These are phyloP conservation scores for Solea solea DNA, from an alignment of 2,113 vertebrate species.

Conservation along the genomic window DNA sequence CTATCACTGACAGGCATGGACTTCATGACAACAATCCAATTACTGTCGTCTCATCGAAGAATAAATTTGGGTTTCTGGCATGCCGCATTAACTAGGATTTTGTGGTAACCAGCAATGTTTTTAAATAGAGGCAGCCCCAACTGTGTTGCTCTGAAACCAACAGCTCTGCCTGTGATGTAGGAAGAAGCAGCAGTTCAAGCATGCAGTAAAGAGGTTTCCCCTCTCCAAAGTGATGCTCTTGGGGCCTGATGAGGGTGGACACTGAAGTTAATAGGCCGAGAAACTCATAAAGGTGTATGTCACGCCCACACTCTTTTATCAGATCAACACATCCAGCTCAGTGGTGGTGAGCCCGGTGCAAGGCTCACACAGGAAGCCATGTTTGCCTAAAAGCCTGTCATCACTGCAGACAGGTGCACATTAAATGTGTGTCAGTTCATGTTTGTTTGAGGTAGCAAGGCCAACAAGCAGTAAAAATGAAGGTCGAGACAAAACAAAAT, in stretches of 20 bases:
- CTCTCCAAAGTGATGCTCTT: background rate
- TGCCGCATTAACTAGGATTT: background rate
- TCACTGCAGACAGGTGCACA: conserved; percentile 12
- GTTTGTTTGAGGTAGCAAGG: conserved; percentile 33
- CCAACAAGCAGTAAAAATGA: conserved; percentile 7
- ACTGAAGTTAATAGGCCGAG: conserved; percentile 34
- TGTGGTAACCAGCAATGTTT: background rate
- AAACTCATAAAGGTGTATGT: conserved; percentile 16
- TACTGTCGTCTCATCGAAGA: background rate
- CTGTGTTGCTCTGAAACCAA: background rate
- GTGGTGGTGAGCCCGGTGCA: conserved; percentile 1
- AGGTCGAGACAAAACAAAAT: background rate
- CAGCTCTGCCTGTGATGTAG: background rate
- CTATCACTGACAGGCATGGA: too few relatives aligned
- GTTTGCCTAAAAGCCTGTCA: conserved; percentile 11
- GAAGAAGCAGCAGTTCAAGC: conserved; percentile 7
- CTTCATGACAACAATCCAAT: background rate
- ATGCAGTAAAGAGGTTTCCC: background rate
- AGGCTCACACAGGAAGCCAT: conserved; percentile 1
- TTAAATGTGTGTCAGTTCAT: conserved; percentile 43
- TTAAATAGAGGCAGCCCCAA: background rate
- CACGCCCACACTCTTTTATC: conserved; percentile 22
- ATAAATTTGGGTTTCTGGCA: background rate
- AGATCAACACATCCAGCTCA: conserved; percentile 25
- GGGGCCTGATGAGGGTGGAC: conserved; percentile 16